Conservation (phyloP, 2,113 vertebrate genomes). For the Phaethornis superciliosus region DNA sequence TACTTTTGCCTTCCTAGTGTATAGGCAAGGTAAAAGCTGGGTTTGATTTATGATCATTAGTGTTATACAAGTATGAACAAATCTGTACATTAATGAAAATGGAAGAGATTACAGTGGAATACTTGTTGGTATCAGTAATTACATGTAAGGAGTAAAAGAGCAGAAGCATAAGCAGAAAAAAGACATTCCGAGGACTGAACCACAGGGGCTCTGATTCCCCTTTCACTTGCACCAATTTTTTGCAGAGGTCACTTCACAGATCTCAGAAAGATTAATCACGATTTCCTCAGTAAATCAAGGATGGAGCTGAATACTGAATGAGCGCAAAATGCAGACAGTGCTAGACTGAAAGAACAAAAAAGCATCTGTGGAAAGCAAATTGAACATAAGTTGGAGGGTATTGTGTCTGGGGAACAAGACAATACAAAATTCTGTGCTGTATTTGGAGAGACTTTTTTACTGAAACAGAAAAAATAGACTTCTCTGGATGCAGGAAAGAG, state of each 20-base stretch:
- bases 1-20: neutral
- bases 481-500: slow-evolving; percentile 4
- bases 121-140: neutral
- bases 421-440: neutral
- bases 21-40: neutral
- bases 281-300: neutral
- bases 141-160: neutral
- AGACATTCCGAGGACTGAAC: neutral
- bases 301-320: neutral
- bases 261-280: neutral
- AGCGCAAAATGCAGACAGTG: neutral
- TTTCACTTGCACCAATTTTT: neutral
- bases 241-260: neutral
- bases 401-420: neutral
- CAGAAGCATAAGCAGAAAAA: neutral
- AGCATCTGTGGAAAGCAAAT: neutral
- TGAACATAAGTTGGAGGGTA: neutral
- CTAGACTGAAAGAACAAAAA: neutral
- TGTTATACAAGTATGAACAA: neutral
- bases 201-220: neutral
- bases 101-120: neutral
- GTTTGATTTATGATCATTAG: neutral
- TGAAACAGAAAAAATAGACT: neutral
- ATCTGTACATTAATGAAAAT: neutral
- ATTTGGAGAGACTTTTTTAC: neutral